Evolutionary conservation across 2,797 vertebrate genomes (phyloP), one percentile per base, ranked within the genome.

Genomic region (Anolis apletophallus): DNA sequence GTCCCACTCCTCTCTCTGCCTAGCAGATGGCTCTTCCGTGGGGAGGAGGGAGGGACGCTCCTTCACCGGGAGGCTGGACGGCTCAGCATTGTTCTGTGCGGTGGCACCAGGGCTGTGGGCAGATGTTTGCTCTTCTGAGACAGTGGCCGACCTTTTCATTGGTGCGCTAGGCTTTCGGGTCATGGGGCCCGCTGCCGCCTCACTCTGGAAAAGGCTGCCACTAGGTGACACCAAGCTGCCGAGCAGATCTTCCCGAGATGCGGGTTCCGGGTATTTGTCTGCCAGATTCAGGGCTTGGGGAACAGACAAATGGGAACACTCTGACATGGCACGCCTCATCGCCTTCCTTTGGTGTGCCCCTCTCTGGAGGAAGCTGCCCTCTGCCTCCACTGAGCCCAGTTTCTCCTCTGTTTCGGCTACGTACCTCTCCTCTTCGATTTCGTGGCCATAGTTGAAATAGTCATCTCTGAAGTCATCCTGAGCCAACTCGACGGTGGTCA

Each of bases 261-360:
- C 94, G 13, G 95, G 97, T 59, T 97, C 96, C 2, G 98, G 98
- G 90, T 99, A 99, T 92, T 98, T 98, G 90, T 98, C 98, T 0
- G 97, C 96, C 81, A 98, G 96, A 95, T 98, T 95, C 19, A 97
- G 95, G 91, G 97, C 95, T 3, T 96, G 96, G 26, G 98, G 99
- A 23, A 99, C 98, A 0, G 97, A 98, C 88, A 99, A 96, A 93
- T 98, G 98, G 52, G 98, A 98, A 91, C 98, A 98, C 88, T 99
- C 99, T 0, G 99, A 99, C 97, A 99, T 97, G 1, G 99, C 98
- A n/a, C 98, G 97, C 19, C 97, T 95, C 97, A 99, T 97, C 0
- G 97, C 97, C 93, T 98, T 98, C 91, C 98, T 97, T 93, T 98
- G 98, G 83, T 97, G 97, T 78, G 97, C 96, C 50, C 95, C 96